phyloP scores from a whole-genome alignment of 2,797 vertebrate species.

The Lophura swinhoii region DNA sequence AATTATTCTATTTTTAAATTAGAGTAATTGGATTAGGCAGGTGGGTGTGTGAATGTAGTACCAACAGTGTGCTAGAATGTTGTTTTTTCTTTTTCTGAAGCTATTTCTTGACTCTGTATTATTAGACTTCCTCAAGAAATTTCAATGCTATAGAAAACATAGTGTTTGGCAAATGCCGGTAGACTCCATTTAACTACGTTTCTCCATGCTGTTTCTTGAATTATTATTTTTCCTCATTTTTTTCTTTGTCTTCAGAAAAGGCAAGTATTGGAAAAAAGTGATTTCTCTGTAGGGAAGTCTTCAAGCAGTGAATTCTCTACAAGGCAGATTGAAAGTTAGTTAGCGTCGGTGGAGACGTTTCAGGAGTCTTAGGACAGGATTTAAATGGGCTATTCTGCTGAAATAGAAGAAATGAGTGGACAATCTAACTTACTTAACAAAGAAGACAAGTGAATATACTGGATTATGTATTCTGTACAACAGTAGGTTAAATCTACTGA shows the following conservation, averaged over 20 bases:
- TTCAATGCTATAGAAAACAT: background rate
- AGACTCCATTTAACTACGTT: background rate
- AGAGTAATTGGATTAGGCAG: constrained; percentile 61
- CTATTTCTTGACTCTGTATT: background rate
- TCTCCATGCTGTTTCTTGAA: background rate
- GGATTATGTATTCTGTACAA: background rate
- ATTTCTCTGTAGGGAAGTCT: background rate
- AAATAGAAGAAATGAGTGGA: rapidly evolving
- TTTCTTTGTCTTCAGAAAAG: background rate
- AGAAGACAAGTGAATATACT: background rate
- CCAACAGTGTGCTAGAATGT: constrained; percentile 33
- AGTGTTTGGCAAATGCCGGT: background rate
- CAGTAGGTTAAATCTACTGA: background rate
- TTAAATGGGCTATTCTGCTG: background rate
- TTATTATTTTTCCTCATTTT: background rate
- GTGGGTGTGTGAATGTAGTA: constrained; percentile 32
- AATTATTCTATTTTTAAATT: constrained; percentile 62
- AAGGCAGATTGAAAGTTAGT: background rate
- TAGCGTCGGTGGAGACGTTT: background rate
- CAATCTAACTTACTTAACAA: background rate
- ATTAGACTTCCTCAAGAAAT: constrained; percentile 26
- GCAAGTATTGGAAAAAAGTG: background rate
- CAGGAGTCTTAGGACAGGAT: background rate
- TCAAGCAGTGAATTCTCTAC: background rate
- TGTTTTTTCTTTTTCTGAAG: constrained; percentile 38